phyloP scores from a whole-genome alignment of 1,140 invertebrate genomes.

The Lepidurus packardi region DNA sequence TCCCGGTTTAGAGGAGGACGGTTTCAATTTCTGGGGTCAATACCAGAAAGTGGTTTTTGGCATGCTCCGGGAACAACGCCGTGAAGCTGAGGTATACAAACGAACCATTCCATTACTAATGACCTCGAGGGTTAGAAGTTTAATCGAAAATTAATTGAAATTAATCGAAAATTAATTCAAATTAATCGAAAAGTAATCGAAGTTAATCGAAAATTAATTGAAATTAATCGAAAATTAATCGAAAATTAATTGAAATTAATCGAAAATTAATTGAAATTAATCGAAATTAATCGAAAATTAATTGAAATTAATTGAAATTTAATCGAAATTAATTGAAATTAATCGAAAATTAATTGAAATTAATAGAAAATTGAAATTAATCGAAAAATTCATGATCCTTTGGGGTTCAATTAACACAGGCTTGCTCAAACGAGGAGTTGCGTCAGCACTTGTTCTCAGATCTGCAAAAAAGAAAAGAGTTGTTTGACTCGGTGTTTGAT shows the following conservation, averaged over 20 bases:
- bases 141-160: no score
- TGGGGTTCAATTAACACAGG: constrained; percentile 43
- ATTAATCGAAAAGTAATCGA: no score
- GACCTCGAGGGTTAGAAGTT: constrained; percentile 40
- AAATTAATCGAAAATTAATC: no score
- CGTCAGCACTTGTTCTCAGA: constrained; percentile 61
- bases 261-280: no score
- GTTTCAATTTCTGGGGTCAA: constrained; percentile 91
- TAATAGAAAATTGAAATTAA: no score
- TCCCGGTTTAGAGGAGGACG: constrained; percentile 73
- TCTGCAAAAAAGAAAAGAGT: constrained; percentile 67
- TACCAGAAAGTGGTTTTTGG: constrained; percentile 70
- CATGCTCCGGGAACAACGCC: constrained; percentile 63
- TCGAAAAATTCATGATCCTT: constrained; percentile 25
- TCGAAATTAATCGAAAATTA: no score
- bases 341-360: no score
- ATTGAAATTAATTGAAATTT: no score
- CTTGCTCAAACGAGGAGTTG: constrained; percentile 53
- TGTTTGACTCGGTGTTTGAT: constrained; percentile 86
- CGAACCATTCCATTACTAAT: constrained; percentile 20
- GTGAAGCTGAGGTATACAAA: constrained; percentile 52
- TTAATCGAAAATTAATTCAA: no score
- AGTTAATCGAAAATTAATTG: no score
- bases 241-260: no score
- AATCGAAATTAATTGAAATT: no score